Base-by-base conservation (phyloP, 2,888 invertebrate genomes). In the Troides helena region DNA sequence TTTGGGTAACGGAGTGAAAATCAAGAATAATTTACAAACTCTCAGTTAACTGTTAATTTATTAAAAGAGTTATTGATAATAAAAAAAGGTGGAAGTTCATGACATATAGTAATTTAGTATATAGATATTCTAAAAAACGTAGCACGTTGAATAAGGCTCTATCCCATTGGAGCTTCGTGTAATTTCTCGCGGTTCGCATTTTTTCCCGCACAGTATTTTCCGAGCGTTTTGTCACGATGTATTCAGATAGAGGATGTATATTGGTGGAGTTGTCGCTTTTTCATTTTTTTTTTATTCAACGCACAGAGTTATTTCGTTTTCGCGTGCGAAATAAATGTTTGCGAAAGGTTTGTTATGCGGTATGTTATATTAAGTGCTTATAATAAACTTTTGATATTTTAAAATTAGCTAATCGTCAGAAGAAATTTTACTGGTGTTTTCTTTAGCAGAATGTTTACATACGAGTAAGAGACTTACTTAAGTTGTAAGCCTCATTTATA, bases 111-210 rank as follows among this genome's bases (percentile, higher is more conserved):
- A 53, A 1, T 53, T 7, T 18, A 53, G 6, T 53, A 53, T 18
- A 53, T 53, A 46, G 14, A 46, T 46, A 46, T 46, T 2, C 46
- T 12, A 53, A 53, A 53, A 53, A 18, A 53, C n/a, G 18, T 5
- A 12, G 53, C 53, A n/a, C 18, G n/a, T 46, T n/a, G 72, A 56
- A 60, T 62, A 61, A 36, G 60, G 36, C 69, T 65, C 71, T 71
- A 72, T 72, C 71, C 60, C 67, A 53, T 66, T 53, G 69, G 63
- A 62, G 67, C 53, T 71, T 64, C 72, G 71, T 78, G 76, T 77
- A 79, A 80, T 80, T 79, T 77, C 73, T 76, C 74, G 74, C 74
- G 73, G 72, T 60, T 73, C 74, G 74, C 74, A 71, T 72, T 76
- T 77, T 79, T 78, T 77, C 46, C 46, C 43, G 10, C 76, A 75